Evolutionary conservation across 2,888 invertebrate genomes (phyloP).

Genomic region (Nephrotoma guestfalica): DNA sequence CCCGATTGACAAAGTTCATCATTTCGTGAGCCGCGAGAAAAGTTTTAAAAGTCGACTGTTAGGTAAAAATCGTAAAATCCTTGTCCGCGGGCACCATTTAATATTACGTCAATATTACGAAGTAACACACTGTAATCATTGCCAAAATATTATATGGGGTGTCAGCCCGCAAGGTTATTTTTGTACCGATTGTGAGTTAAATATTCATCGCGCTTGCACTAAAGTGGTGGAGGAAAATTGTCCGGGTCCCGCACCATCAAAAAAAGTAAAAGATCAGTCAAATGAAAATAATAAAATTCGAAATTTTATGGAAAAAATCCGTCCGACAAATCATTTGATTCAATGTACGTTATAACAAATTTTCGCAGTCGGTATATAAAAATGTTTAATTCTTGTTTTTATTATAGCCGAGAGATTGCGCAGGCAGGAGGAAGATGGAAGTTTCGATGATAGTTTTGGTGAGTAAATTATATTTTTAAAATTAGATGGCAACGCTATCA

Average conservation of each 20-base stretch:
- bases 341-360: slow-evolving; percentile 6
- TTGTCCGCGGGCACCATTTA: slow-evolving; percentile 80
- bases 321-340: slow-evolving; percentile 20
- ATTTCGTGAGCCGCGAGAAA: slow-evolving; percentile 75
- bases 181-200: slow-evolving; percentile 81
- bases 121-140: slow-evolving; percentile 86
- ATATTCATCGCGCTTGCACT: slow-evolving; percentile 73
- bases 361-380: slow-evolving; percentile 5
- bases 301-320: slow-evolving; percentile 52
- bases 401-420: slow-evolving; percentile 25
- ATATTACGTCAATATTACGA: slow-evolving; percentile 76
- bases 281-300: slow-evolving; percentile 52
- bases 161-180: slow-evolving; percentile 95
- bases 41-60: slow-evolving; percentile 53
- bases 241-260: slow-evolving; percentile 48
- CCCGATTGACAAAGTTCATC: slow-evolving; percentile 59
- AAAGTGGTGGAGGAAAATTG: slow-evolving; percentile 68
- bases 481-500: background rate
- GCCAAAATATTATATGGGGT: slow-evolving; percentile 84
- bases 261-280: slow-evolving; percentile 38
- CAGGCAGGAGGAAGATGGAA: slow-evolving; percentile 29
- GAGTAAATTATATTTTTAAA: slow-evolving; percentile 12
- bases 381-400: slow-evolving; percentile 5
- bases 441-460: slow-evolving; percentile 25
- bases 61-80: slow-evolving; percentile 52